Conservation (phyloP, 1,140 invertebrate genomes). For the Saccostrea cuccullata region DNA sequence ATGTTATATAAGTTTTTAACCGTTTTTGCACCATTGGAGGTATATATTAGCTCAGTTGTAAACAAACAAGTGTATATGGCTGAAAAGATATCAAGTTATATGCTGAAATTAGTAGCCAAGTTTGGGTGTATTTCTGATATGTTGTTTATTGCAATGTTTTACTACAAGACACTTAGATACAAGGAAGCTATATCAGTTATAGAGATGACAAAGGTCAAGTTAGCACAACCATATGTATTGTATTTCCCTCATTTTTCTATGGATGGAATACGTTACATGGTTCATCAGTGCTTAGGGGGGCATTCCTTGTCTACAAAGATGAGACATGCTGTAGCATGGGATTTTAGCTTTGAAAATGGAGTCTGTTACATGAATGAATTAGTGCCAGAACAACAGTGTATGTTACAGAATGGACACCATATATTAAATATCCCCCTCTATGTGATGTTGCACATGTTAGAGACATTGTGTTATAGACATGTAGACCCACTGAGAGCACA, state of each 20-base stretch:
- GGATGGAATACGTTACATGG: neutral
- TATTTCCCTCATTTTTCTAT: neutral
- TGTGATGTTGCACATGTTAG: neutral
- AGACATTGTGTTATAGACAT: neutral
- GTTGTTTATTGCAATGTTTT: neutral
- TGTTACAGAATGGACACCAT: neutral
- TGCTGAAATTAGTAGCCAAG: neutral
- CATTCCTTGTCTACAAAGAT: neutral
- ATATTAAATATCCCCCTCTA: neutral
- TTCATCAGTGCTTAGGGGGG: neutral
- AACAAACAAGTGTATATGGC: neutral
- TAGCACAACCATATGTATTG: neutral
- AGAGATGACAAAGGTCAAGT: neutral
- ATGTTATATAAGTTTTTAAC: neutral
- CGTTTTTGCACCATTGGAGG: too few relatives aligned
- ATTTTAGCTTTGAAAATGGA: neutral
- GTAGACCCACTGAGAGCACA: neutral
- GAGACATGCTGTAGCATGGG: neutral
- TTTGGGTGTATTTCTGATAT: neutral
- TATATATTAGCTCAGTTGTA: neutral
- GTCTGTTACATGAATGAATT: constrained; percentile 7
- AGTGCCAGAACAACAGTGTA: neutral
- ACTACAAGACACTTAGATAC: neutral
- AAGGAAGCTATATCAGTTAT: neutral
- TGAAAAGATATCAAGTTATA: neutral